Conservation (phyloP, 2,113 vertebrate species). For the Rhombomys opimus region DNA sequence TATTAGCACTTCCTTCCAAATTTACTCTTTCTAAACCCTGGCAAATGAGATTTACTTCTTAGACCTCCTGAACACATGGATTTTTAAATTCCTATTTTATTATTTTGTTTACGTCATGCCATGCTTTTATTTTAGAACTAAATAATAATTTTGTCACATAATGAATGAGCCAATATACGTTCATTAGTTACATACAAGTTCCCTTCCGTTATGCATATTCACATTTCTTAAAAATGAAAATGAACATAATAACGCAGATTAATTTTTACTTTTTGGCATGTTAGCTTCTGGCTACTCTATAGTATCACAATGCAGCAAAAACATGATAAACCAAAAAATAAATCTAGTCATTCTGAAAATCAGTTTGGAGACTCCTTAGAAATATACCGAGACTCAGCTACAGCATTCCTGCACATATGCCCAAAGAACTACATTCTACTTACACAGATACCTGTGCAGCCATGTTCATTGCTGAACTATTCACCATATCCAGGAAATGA, state of each 20-base stretch:
- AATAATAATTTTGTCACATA: neutral
- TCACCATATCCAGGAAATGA: neutral
- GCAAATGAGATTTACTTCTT: neutral
- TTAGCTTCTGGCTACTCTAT: neutral
- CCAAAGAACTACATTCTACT: neutral
- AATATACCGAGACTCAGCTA: neutral
- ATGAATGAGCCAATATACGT: neutral
- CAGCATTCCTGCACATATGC: neutral
- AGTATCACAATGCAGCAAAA: neutral
- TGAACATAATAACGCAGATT: neutral
- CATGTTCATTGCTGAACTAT: neutral
- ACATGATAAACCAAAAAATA: neutral
- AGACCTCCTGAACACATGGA: neutral
- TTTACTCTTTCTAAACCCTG: neutral
- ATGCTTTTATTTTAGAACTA: neutral
- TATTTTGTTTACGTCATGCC: neutral
- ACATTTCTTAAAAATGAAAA: constrained; percentile 2
- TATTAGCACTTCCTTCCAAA: neutral
- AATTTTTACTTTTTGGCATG: neutral
- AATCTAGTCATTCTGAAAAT: neutral
- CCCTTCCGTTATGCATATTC: neutral
- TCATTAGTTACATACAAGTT: neutral
- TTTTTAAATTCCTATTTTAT: neutral
- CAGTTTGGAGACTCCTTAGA: neutral
- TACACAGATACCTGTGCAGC: neutral